Evolutionary conservation across 2,797 vertebrate species (phyloP).

Genomic region (Danio jaintianensis): DNA sequence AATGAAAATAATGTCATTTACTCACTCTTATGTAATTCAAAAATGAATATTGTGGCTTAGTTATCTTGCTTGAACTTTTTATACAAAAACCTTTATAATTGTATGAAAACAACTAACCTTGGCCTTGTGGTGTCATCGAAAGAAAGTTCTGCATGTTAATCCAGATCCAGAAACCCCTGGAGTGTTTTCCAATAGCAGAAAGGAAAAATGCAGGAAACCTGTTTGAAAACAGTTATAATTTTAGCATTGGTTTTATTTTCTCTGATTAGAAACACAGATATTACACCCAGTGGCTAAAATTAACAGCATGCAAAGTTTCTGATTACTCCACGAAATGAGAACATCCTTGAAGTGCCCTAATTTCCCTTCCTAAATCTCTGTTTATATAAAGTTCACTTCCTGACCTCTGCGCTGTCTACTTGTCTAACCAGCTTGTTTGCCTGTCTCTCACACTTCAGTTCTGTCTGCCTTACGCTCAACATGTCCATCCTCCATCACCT

Average conservation of each 20-base stretch:
- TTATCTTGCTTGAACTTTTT: background rate
- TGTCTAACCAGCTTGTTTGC: conserved; percentile 38
- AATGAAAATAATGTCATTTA: too few species aligned
- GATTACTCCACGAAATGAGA: background rate
- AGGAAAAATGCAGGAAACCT: background rate
- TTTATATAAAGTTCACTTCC: conserved; percentile 50
- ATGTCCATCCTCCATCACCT: conserved; percentile 40
- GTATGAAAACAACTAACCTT: background rate
- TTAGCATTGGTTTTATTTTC: background rate
- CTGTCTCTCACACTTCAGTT: conserved; percentile 46
- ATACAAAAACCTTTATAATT: background rate
- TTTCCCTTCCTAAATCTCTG: conserved; percentile 28
- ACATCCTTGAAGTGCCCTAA: conserved; percentile 34
- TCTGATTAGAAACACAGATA: background rate
- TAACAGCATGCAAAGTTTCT: background rate
- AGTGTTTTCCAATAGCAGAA: too few species aligned
- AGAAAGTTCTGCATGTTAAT: background rate
- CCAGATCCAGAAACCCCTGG: too few species aligned
- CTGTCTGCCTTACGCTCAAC: conserved; percentile 18
- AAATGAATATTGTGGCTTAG: too few species aligned
- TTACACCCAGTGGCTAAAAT: background rate
- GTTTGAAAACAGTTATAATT: background rate
- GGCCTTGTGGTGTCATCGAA: background rate
- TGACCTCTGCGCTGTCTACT: conserved; percentile 54
- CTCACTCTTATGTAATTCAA: too few species aligned